Conservation (phyloP, 2,113 vertebrate species). For the Clinocottus analis region DNA sequence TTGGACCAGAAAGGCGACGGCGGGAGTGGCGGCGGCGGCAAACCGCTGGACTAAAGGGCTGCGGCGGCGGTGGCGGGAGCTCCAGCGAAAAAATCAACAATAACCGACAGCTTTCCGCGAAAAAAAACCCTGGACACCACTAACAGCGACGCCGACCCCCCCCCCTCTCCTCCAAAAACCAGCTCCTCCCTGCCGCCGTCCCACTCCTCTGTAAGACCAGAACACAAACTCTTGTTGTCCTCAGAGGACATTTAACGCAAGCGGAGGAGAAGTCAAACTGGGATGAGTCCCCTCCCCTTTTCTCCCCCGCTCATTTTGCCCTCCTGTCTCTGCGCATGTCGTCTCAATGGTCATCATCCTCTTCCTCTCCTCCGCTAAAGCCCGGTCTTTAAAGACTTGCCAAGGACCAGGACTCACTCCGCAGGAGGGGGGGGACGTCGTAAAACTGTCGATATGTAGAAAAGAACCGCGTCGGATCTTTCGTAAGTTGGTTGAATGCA, state of each 20-base stretch:
- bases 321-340: not conserved
- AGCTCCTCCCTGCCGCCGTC: slow-evolving; percentile 8
- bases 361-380: not conserved
- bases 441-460: slow-evolving; percentile 56
- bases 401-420: slow-evolving; percentile 20
- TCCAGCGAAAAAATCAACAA: not conserved
- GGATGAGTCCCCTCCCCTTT: slow-evolving; percentile 1
- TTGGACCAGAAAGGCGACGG: slow-evolving; percentile 95
- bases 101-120: not conserved
- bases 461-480: slow-evolving; percentile 9
- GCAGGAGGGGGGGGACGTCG: slow-evolving; percentile 23
- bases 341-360: not conserved
- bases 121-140: slow-evolving; percentile 11
- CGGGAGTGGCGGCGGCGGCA: slow-evolving; percentile 67
- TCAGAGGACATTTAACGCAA: not conserved
- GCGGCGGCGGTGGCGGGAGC: slow-evolving; percentile 73
- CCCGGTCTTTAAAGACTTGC: slow-evolving; percentile 33
- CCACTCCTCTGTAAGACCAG: slow-evolving; percentile 16
- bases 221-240: slow-evolving; percentile 13
- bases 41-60: slow-evolving; percentile 92
- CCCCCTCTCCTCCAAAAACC: no score
- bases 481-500: slow-evolving; percentile 38
- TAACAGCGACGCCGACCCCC: not conserved
- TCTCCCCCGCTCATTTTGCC: not conserved
- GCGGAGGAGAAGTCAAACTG: not conserved